These are phyloP conservation scores for Agrochola macilenta DNA, from an alignment of 2,888 invertebrate genomes.

Conservation along the genomic window DNA sequence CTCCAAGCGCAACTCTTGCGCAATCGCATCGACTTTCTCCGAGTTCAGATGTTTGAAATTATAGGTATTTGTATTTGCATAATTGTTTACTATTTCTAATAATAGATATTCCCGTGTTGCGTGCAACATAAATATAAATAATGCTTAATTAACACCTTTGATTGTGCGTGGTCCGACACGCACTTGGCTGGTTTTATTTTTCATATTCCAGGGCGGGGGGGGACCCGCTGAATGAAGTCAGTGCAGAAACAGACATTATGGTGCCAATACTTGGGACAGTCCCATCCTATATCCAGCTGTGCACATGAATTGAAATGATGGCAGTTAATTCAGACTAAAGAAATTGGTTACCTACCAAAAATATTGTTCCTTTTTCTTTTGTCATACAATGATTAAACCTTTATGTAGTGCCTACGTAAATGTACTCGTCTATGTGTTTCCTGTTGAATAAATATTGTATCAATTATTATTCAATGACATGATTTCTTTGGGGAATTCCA, in stretches of 20 bases:
- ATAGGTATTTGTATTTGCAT: conserved; percentile 20
- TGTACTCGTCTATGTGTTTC: neutral
- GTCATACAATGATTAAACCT: neutral
- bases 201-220: no score
- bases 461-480: conserved; percentile 3
- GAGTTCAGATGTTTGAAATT: neutral
- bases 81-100: neutral
- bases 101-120: neutral
- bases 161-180: no score
- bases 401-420: no score
- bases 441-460: neutral
- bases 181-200: no score
- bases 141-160: no score
- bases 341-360: no score
- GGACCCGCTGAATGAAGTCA: no score
- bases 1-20: conserved; percentile 38
- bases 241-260: no score
- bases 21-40: conserved; percentile 40
- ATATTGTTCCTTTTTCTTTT: neutral
- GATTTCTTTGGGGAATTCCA: neutral
- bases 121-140: neutral
- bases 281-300: no score
- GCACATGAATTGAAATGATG: neutral
- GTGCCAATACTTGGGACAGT: no score
- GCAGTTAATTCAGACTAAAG: neutral